A percentile compares a stretch with the other conserved stretches of the same genome.
These are phyloP conservation scores for Pangasius macronema DNA, from an alignment of 2,797 vertebrate genomes.

Conservation along the genomic window DNA sequence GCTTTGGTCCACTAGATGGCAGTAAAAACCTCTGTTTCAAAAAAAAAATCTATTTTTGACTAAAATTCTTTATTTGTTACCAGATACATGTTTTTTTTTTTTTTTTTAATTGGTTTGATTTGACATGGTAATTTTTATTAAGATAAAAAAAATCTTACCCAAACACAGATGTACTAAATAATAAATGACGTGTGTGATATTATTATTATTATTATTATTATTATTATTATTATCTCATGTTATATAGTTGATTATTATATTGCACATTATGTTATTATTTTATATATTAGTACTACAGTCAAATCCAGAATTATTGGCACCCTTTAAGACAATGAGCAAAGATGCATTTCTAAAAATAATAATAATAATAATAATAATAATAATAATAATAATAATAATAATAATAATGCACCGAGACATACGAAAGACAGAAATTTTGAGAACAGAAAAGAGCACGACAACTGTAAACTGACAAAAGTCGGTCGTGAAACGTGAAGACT, in stretches of 20 bases:
- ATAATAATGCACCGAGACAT: background rate
- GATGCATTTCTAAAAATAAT: background rate
- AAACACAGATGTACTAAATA: background rate
- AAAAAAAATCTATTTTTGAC: background rate
- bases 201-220: too few relatives aligned
- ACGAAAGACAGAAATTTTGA: too few relatives aligned
- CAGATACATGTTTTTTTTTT: background rate
- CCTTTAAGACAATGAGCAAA: background rate
- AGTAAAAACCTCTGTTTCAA: constrained; percentile 47
- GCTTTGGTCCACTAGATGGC: constrained; percentile 56
- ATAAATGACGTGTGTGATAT: background rate
- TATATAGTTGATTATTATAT: background rate
- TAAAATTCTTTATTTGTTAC: background rate
- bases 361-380: background rate
- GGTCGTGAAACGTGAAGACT: too few relatives aligned
- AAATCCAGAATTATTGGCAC: background rate
- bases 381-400: too few relatives aligned
- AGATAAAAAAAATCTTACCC: too few relatives aligned
- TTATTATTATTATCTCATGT: background rate
- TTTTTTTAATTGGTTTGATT: background rate
- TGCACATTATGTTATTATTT: background rate
- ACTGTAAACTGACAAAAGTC: too few relatives aligned
- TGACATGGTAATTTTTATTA: background rate
- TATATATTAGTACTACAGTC: background rate
- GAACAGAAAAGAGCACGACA: too few relatives aligned